Evolutionary conservation across 2,888 invertebrate species (phyloP).

Genomic region (Listrodromus nycthemerus): DNA sequence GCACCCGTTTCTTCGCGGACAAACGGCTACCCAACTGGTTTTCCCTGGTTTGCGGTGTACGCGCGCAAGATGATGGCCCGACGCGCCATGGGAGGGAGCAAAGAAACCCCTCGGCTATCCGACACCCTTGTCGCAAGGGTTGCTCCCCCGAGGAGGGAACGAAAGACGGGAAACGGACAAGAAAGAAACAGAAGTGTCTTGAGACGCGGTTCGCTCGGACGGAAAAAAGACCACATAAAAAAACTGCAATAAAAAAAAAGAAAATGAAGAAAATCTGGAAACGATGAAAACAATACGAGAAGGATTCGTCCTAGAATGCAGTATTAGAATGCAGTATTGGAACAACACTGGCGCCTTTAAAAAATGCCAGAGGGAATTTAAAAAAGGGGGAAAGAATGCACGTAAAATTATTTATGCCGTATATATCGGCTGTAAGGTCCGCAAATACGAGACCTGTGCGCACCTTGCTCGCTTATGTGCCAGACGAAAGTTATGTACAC

Average conservation of each 20-base stretch:
- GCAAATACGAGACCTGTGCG: neutral
- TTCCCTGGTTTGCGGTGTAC: slow-evolving; percentile 30
- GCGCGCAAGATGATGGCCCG: slow-evolving; percentile 29
- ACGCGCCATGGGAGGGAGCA: slow-evolving; percentile 19
- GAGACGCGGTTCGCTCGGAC: slow-evolving; percentile 64
- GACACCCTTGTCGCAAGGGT: slow-evolving; percentile 76
- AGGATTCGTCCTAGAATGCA: too few species aligned
- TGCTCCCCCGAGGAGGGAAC: slow-evolving; percentile 55
- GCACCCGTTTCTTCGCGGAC: slow-evolving; percentile 50
- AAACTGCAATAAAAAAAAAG: too few species aligned
- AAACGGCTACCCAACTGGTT: slow-evolving; percentile 56
- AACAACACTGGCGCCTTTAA: too few species aligned
- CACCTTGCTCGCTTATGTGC: slow-evolving; percentile 4
- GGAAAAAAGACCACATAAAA: slow-evolving; percentile 71
- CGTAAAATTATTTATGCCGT: slow-evolving; percentile 2
- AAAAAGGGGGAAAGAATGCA: too few species aligned
- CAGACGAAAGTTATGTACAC: slow-evolving; percentile 25
- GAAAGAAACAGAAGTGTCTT: slow-evolving; percentile 56
- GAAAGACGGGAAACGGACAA: slow-evolving; percentile 11
- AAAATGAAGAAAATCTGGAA: too few species aligned
- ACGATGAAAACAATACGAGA: too few species aligned
- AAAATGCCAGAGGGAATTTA: too few species aligned
- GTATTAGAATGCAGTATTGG: too few species aligned
- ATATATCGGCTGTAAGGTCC: neutral
- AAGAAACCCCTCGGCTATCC: slow-evolving; percentile 78